A percentile compares a stretch with the other conserved stretches of the same genome.
Conservation (phyloP, 2,797 vertebrate genomes). For the Enteromius anoplus region DNA sequence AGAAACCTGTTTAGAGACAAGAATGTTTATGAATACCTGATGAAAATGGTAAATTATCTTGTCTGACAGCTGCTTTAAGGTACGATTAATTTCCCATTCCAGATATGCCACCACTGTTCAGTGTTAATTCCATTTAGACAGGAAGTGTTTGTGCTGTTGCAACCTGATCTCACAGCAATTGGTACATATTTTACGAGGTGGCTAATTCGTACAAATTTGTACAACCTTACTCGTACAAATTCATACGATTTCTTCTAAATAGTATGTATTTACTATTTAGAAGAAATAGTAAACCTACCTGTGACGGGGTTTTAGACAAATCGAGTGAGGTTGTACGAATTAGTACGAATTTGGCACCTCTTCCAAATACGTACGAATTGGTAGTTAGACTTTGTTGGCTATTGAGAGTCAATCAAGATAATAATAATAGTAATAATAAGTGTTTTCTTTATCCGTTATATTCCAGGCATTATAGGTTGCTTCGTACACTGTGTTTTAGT, state of each 20-base stretch:
- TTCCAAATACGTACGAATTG: too few relatives aligned
- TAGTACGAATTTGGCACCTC: too few relatives aligned
- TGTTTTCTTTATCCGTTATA: not conserved
- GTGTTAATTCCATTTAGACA: not conserved
- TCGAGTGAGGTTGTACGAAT: too few relatives aligned
- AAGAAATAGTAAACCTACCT: too few relatives aligned
- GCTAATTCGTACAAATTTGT: too few relatives aligned
- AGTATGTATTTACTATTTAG: too few relatives aligned
- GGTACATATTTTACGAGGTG: too few relatives aligned
- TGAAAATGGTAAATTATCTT: not conserved
- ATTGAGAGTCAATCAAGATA: not conserved
- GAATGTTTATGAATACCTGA: not conserved
- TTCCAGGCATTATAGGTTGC: not conserved
- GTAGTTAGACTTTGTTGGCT: not conserved
- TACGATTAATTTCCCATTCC: not conserved
- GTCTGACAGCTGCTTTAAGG: not conserved
- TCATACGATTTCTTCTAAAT: too few relatives aligned
- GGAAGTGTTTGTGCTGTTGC: not conserved
- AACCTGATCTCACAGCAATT: too few relatives aligned
- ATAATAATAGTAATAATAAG: not conserved
- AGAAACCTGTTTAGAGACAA: slow-evolving; percentile 77
- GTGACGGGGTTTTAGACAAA: too few relatives aligned
- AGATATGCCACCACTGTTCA: not conserved
- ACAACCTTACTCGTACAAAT: too few relatives aligned
- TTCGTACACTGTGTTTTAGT: not conserved